Conservation (phyloP, 2,888 invertebrate genomes). For the Acronicta alni region DNA sequence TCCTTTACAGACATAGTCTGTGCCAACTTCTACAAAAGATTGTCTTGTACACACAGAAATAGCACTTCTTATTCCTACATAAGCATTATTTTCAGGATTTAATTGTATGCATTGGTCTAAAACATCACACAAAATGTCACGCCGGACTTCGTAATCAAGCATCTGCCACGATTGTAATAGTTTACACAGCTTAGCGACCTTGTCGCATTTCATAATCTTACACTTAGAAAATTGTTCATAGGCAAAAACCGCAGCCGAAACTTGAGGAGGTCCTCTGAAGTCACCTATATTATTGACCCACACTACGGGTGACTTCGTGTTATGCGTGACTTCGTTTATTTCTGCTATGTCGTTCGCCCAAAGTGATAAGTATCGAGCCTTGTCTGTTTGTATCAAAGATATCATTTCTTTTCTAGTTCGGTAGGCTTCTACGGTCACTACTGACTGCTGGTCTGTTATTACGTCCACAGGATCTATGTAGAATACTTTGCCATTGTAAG, state of each 20-base stretch:
- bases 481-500: slow-evolving; percentile 49
- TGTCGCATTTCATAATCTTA: not conserved
- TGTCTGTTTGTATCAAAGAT: slow-evolving; percentile 53
- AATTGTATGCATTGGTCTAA: slow-evolving; percentile 9
- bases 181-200: slow-evolving; percentile 6
- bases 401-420: slow-evolving; percentile 74
- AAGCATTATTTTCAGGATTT: not conserved
- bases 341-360: slow-evolving; percentile 70
- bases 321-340: slow-evolving; percentile 69
- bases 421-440: slow-evolving; percentile 66
- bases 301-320: slow-evolving; percentile 47
- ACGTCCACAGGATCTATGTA: slow-evolving; percentile 53
- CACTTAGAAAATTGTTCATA: rapidly evolving
- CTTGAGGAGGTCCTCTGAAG: slow-evolving; percentile 62
- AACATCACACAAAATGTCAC: slow-evolving; percentile 14
- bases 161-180: slow-evolving; percentile 35
- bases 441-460: not conserved
- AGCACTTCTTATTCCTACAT: not conserved
- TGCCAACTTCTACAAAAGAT: slow-evolving; percentile 43
- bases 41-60: slow-evolving; percentile 5
- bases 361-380: slow-evolving; percentile 63
- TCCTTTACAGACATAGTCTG: slow-evolving; percentile 50
- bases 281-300: slow-evolving; percentile 72
- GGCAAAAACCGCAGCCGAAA: slow-evolving; percentile 38
- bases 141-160: slow-evolving; percentile 27